These are phyloP conservation scores for Hoplodrina blanda DNA, from an alignment of 2,888 invertebrate species.

Conservation along the genomic window DNA sequence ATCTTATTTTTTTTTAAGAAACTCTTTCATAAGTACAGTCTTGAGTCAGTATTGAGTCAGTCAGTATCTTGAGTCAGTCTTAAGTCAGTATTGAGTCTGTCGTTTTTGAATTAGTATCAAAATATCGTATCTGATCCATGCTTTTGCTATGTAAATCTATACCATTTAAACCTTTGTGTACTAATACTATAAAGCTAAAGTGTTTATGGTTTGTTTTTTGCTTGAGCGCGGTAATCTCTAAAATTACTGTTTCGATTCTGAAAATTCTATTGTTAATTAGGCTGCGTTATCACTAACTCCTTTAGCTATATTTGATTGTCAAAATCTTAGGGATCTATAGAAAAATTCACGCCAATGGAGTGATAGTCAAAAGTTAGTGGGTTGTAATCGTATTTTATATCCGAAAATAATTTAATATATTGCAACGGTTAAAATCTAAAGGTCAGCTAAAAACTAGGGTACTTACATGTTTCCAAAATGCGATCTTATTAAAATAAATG, in stretches of 20 bases:
- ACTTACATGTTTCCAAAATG: constrained; percentile 7
- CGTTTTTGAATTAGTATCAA: not conserved
- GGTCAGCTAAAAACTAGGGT: not conserved
- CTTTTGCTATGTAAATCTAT: not conserved
- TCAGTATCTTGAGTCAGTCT: too few species aligned
- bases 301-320: too few species aligned
- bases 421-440: constrained; percentile 6
- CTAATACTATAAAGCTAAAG: too few species aligned
- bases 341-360: too few species aligned
- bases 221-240: too few species aligned
- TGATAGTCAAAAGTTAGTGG: not conserved
- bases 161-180: not conserved
- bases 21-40: not conserved
- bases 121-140: not conserved
- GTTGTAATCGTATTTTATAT: not conserved
- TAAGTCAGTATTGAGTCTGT: not conserved
- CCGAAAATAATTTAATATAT: not conserved
- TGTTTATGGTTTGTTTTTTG: too few species aligned
- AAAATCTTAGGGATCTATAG: too few species aligned
- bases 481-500: constrained; percentile 17
- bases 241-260: too few species aligned
- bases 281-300: too few species aligned
- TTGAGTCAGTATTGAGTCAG: too few species aligned
- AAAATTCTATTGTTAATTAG: too few species aligned
- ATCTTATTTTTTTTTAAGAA: not conserved